Conservation (phyloP, 2,113 vertebrate genomes). For the Sylvietta virens region DNA sequence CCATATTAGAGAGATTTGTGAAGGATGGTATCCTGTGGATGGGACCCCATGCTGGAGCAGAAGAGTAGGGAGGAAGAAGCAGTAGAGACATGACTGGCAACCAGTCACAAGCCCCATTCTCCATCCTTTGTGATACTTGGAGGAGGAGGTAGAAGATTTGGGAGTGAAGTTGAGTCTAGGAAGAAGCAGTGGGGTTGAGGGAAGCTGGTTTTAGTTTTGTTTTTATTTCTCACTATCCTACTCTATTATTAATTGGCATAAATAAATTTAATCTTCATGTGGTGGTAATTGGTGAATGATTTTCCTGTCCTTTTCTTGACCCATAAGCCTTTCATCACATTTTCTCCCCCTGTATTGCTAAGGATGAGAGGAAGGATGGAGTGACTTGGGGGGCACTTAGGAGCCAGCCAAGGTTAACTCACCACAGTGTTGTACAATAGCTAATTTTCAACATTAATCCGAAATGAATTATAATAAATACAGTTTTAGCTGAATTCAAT, state of each 20-base stretch:
- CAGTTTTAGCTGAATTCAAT: background rate
- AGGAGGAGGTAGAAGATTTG: background rate
- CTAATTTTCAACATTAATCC: background rate
- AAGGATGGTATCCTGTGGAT: fast-evolving
- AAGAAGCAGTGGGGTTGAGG: background rate
- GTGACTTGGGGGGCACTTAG: background rate
- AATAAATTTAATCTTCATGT: background rate
- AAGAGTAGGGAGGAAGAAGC: background rate
- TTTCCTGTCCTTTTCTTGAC: background rate
- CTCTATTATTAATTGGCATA: background rate
- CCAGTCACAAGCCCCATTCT: background rate
- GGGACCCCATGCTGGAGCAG: background rate
- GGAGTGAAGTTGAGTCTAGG: background rate
- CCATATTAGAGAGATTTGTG: background rate
- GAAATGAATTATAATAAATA: background rate
- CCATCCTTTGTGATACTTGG: background rate
- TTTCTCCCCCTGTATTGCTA: background rate
- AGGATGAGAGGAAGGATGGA: background rate
- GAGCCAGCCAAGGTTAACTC: background rate
- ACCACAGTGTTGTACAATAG: background rate
- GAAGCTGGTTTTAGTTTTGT: background rate
- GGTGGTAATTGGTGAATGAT: background rate
- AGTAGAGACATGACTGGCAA: background rate
- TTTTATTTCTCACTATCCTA: background rate
- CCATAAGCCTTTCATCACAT: background rate